phyloP scores from a whole-genome alignment of 2,113 vertebrate genomes.

The Rhineura floridana region DNA sequence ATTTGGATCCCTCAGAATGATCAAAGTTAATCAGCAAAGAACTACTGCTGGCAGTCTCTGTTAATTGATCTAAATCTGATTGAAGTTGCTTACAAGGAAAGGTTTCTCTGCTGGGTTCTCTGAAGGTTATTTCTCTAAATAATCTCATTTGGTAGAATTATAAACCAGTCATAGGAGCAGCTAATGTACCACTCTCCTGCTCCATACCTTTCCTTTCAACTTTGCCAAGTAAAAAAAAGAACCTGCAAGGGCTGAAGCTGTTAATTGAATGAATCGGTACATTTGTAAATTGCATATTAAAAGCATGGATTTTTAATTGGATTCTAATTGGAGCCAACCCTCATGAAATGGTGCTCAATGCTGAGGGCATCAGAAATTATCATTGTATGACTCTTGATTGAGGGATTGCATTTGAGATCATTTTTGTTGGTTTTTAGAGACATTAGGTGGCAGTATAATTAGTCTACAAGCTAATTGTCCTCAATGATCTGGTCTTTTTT shows the following conservation, averaged over 20 bases:
- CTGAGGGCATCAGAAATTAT: slow-evolving; percentile 39
- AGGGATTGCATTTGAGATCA: slow-evolving; percentile 17
- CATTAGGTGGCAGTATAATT: slow-evolving; percentile 33
- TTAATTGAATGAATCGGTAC: slow-evolving; percentile 37
- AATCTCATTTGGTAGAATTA: background rate
- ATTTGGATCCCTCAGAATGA: background rate
- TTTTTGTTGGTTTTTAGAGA: slow-evolving; percentile 33
- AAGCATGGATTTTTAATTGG: slow-evolving; percentile 38
- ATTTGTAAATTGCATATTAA: slow-evolving; percentile 43
- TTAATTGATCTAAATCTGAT: background rate
- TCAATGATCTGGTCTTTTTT: background rate
- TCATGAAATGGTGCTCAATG: slow-evolving; percentile 28
- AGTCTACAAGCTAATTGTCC: background rate
- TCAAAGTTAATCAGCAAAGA: background rate
- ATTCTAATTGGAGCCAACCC: slow-evolving; percentile 36
- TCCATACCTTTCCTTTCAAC: slow-evolving; percentile 13
- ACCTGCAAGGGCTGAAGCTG: slow-evolving; percentile 30
- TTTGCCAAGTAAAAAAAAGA: slow-evolving; percentile 12
- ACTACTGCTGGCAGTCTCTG: background rate
- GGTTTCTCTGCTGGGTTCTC: background rate
- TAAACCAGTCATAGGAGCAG: background rate
- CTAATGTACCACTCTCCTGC: background rate
- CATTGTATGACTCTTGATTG: slow-evolving; percentile 31
- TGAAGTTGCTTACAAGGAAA: background rate
- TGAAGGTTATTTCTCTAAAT: background rate